Evolutionary conservation across 2,113 vertebrate genomes (phyloP).

Genomic region (Eudyptes chrysolophus): DNA sequence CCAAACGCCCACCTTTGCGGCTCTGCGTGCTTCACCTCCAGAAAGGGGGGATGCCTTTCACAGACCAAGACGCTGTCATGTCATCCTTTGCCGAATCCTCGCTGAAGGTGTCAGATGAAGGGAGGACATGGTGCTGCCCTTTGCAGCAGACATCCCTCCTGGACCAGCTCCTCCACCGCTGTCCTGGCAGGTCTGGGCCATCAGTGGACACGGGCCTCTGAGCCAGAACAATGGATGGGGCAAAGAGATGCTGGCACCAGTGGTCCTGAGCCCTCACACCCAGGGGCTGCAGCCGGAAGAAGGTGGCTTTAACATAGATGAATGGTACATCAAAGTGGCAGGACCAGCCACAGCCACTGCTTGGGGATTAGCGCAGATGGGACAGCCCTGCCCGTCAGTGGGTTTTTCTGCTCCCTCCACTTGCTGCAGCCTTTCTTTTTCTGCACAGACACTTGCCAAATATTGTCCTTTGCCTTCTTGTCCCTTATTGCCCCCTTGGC

Average conservation of each 20-base stretch:
- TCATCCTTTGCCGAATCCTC: not conserved
- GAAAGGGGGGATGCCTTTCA: not conserved
- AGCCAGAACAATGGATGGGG: not conserved
- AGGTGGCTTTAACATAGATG: not conserved
- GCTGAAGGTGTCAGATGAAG: not conserved
- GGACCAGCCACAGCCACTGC: not conserved
- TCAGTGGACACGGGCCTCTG: not conserved
- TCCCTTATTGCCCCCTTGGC: not conserved
- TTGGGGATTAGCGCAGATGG: not conserved
- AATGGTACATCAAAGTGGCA: not conserved
- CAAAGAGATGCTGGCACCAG: not conserved
- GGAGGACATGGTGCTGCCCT: not conserved
- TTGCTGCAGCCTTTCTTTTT: not conserved
- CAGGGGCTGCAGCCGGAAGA: not conserved
- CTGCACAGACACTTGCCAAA: not conserved
- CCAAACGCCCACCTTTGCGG: not conserved
- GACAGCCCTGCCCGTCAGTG: rapidly evolving
- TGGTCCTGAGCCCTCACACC: not conserved
- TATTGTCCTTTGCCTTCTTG: not conserved
- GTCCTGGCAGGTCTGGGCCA: not conserved
- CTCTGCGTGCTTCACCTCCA: not conserved
- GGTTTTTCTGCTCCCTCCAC: not conserved
- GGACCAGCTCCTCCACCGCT: not conserved
- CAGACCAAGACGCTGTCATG: not conserved
- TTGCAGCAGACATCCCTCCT: not conserved